A percentile compares a stretch with the other conserved stretches of the same genome.
These are phyloP conservation scores for Limnephilus rhombicus DNA, from an alignment of 2,888 invertebrate species.

Conservation along the genomic window DNA sequence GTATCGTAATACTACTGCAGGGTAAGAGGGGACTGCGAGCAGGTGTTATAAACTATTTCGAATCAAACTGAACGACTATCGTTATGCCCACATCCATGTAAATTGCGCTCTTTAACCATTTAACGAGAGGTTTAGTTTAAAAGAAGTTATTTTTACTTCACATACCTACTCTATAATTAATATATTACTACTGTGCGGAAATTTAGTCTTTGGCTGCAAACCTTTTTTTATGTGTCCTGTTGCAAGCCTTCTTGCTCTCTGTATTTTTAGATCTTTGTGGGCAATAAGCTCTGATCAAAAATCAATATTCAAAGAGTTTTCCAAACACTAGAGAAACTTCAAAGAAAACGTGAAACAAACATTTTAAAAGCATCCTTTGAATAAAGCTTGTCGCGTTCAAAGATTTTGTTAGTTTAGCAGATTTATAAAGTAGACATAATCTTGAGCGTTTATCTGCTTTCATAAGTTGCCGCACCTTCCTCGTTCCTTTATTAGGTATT, in stretches of 20 bases:
- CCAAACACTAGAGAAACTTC: background rate
- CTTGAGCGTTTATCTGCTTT: background rate
- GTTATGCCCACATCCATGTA: no score
- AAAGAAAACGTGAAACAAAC: background rate
- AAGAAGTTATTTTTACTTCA: no score
- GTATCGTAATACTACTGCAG: no score
- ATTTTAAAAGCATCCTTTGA: background rate
- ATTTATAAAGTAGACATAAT: background rate
- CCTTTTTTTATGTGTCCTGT: background rate
- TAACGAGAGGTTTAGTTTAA: no score
- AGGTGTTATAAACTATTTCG: no score
- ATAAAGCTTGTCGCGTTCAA: background rate
- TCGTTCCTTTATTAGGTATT: background rate
- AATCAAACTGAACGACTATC: no score
- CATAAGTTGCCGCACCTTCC: background rate
- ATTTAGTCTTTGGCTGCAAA: background rate
- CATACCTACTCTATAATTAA: background rate
- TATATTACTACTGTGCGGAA: background rate
- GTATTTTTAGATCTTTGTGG: background rate
- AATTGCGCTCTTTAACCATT: no score
- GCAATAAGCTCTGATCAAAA: no score
- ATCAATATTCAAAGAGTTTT: background rate
- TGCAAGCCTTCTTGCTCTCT: background rate
- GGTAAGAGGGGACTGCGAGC: no score
- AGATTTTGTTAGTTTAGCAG: background rate